phyloP scores from a whole-genome alignment of 1,140 invertebrate species.

The Drosophila pseudoananassae region DNA sequence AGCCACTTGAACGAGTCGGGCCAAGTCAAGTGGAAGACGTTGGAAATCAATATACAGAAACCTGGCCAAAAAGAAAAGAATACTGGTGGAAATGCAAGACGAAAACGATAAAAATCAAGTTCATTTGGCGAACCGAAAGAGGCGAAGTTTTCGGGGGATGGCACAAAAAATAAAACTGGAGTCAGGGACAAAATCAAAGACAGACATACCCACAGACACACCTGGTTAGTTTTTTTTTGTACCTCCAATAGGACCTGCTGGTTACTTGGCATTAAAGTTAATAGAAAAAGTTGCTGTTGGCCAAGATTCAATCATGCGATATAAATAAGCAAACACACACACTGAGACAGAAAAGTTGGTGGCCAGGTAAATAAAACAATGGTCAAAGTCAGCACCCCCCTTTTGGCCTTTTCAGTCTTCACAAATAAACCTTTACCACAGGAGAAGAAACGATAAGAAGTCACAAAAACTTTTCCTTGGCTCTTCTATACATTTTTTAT shows the following conservation, averaged over 20 bases:
- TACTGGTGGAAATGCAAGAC: constrained; percentile 22
- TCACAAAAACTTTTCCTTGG: constrained; percentile 64
- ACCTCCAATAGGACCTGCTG: constrained; percentile 24
- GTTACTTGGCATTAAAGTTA: constrained; percentile 77
- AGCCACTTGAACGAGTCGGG: constrained; percentile 69
- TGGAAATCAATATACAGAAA: constrained; percentile 70
- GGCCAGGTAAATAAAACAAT: constrained; percentile 81
- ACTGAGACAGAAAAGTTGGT: constrained; percentile 31
- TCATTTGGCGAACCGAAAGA: constrained; percentile 69
- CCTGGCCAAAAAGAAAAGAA: constrained; percentile 1
- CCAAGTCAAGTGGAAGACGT: constrained; percentile 64
- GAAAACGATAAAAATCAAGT: constrained; percentile 80
- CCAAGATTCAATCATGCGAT: constrained; percentile 82
- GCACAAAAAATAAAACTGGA: constrained; percentile 26
- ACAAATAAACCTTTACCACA: constrained; percentile 38
- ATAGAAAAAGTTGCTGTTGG: constrained; percentile 82
- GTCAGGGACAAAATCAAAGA: constrained; percentile 32
- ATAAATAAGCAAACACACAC: constrained; percentile 70
- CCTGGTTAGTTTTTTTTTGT: constrained; percentile 48
- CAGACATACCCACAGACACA: constrained; percentile 36
- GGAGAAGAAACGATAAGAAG: constrained; percentile 73
- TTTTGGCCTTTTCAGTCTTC: constrained; percentile 5
- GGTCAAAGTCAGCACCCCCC: constrained; percentile 55
- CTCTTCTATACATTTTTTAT: constrained; percentile 22
- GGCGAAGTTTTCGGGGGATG: constrained; percentile 2